phyloP scores from a whole-genome alignment of 2,888 invertebrate genomes.

The Dione vanillae region DNA sequence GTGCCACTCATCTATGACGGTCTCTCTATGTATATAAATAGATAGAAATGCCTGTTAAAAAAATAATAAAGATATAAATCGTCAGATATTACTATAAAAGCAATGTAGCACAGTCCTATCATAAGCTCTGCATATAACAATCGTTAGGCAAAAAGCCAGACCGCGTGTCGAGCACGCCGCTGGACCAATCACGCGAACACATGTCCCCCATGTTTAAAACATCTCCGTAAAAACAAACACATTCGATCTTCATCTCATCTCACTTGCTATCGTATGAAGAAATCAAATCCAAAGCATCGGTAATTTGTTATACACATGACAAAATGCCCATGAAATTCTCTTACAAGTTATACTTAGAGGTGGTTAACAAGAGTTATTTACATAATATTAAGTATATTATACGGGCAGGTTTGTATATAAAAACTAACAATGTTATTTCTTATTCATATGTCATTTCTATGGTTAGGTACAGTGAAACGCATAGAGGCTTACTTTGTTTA shows the following conservation, averaged over 20 bases:
- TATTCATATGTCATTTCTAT: too few species aligned
- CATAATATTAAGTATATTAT: neutral
- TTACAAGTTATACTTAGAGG: neutral
- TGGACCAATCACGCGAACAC: conserved; percentile 40
- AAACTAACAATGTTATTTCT: too few species aligned
- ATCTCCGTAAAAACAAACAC: conserved; percentile 31
- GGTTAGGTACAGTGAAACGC: too few species aligned
- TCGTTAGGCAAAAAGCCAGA: conserved; percentile 36
- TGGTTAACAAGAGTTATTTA: neutral
- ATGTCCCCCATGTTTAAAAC: conserved; percentile 40
- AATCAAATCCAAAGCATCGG: conserved; percentile 19
- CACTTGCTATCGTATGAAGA: conserved; percentile 26
- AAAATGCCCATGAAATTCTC: conserved; percentile 24
- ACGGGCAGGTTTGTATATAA: neutral
- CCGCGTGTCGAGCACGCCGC: conserved; percentile 41
- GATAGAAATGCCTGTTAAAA: neutral
- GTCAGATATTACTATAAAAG: neutral
- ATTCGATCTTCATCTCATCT: conserved; percentile 33
- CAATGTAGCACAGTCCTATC: neutral
- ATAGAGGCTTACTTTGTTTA: too few species aligned
- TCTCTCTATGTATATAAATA: neutral
- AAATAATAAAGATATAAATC: neutral
- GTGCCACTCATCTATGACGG: too few species aligned
- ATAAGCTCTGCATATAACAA: neutral
- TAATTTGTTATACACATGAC: conserved; percentile 11